Evolutionary conservation across 2,888 invertebrate genomes (phyloP).

Genomic region (Drosophila atripex): DNA sequence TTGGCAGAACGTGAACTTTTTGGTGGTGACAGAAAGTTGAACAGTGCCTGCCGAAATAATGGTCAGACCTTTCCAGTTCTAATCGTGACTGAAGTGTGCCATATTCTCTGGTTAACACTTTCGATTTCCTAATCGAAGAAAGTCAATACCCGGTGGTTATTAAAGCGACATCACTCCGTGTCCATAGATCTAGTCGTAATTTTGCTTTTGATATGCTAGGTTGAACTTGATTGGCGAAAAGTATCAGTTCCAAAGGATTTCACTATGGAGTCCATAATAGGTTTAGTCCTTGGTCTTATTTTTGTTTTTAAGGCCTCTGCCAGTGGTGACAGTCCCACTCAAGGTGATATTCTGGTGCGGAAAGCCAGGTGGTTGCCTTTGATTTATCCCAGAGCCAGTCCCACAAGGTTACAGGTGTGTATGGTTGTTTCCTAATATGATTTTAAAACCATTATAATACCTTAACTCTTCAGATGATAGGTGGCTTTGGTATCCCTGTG

Average conservation of each 20-base stretch:
- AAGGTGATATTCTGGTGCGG: constrained; percentile 52
- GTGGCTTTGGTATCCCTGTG: constrained; percentile 55
- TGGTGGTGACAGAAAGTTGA: constrained; percentile 33
- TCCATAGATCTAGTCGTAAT: constrained; percentile 40
- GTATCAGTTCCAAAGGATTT: neutral
- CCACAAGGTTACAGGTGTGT: constrained; percentile 55
- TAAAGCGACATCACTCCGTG: constrained; percentile 27
- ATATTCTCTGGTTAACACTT: constrained; percentile 51
- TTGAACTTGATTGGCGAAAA: neutral
- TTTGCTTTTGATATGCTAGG: constrained; percentile 34
- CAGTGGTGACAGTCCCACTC: neutral
- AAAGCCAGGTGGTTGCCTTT: constrained; percentile 57
- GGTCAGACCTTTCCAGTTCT: neutral
- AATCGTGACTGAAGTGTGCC: constrained; percentile 27
- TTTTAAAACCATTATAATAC: neutral
- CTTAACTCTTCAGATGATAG: constrained; percentile 32
- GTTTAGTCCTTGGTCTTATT: neutral
- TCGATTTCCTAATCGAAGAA: constrained; percentile 53
- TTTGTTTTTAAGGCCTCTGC: neutral
- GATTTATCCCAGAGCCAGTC: constrained; percentile 54
- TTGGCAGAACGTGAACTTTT: constrained; percentile 60
- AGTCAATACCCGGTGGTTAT: constrained; percentile 29
- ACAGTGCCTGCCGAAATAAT: constrained; percentile 47
- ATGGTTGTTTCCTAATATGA: neutral
- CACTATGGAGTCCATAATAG: neutral